Evolutionary conservation across 2,113 vertebrate genomes (phyloP), one percentile per base, ranked within the genome.

Genomic region (Sinocyclocheilus grahami): DNA sequence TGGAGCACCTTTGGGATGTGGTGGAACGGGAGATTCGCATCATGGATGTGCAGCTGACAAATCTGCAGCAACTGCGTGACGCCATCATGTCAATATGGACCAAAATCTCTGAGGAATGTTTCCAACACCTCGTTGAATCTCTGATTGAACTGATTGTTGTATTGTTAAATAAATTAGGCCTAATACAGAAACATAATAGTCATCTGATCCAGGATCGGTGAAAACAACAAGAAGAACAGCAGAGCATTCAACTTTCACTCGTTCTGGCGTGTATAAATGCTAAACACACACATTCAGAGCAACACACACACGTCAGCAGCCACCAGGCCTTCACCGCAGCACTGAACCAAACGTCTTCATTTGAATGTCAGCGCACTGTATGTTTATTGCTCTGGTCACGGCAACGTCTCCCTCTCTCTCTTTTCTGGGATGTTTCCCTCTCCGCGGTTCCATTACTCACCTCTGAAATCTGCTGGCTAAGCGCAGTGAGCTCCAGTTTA

Each of bases 321-420:
- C 37, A 37, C 33, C 80, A 86, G 65, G 71, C 79, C 83, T 65
- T 82, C 77, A 86, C 87, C 87, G 67, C 87, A 88, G 78, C 62
- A 55, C 51, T 55, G 58, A 82, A 10, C 53, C 39, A 82, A 84
- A 81, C 4, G 16, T 74, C 86, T 69, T 62, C 86, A 90, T 88
- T 80, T 89, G 77, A 81, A 85, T 27, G 82, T 75, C 78, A 83
- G 33, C 30, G 78, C 71, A 67, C 82, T 87, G 69, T 55, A 48
- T 84, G 81, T 86, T 86, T 84, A 77, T 87, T 78, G 53, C 33
- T 85, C 75, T 53, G 42, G 18, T 85, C 62, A 65, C 84, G 51
- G 78, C 83, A 79, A 7, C 46, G 71, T 42, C 33, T 11, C 42
- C 12, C 48, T 51, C 48, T 51, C 48, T 51, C 53, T 69, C 81